Evolutionary conservation across 2,888 invertebrate genomes (phyloP).

Genomic region (Notodonta dromedarius): DNA sequence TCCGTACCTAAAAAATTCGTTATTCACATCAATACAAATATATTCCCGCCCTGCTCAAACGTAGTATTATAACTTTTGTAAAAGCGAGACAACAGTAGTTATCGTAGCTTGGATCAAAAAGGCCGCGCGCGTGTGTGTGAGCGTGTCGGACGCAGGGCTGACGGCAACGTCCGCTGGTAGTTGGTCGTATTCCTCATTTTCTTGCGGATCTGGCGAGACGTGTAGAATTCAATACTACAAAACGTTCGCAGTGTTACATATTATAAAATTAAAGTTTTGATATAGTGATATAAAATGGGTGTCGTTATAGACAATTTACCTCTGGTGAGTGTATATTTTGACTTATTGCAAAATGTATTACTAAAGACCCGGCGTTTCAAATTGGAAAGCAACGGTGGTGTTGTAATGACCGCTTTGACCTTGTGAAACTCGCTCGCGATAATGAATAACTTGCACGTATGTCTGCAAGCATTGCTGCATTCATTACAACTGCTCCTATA

Average conservation of each 20-base stretch:
- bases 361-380: conserved; percentile 57
- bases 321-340: conserved; percentile 61
- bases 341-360: conserved; percentile 36
- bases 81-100: conserved; percentile 69
- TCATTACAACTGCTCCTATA: neutral
- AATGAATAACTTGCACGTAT: conserved; percentile 66
- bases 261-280: conserved; percentile 36
- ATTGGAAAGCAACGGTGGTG: conserved; percentile 80
- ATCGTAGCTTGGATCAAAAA: conserved; percentile 71
- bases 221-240: conserved; percentile 47
- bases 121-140: conserved; percentile 62
- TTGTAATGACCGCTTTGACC: conserved; percentile 84
- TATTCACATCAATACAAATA: neutral
- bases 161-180: conserved; percentile 44
- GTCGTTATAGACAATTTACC: conserved; percentile 75
- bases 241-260: conserved; percentile 52
- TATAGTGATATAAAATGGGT: conserved; percentile 65
- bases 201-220: conserved; percentile 72
- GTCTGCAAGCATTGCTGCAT: conserved; percentile 55
- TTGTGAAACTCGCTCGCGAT: conserved; percentile 81
- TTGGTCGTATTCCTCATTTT: conserved; percentile 67
- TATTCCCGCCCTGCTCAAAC: neutral
- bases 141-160: conserved; percentile 56
- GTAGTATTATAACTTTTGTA: conserved; percentile 27
- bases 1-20: neutral